A percentile compares a stretch with the other conserved stretches of the same genome.
Evolutionary conservation across 2,797 vertebrate genomes (phyloP).

Genomic region (Synanceia verrucosa): DNA sequence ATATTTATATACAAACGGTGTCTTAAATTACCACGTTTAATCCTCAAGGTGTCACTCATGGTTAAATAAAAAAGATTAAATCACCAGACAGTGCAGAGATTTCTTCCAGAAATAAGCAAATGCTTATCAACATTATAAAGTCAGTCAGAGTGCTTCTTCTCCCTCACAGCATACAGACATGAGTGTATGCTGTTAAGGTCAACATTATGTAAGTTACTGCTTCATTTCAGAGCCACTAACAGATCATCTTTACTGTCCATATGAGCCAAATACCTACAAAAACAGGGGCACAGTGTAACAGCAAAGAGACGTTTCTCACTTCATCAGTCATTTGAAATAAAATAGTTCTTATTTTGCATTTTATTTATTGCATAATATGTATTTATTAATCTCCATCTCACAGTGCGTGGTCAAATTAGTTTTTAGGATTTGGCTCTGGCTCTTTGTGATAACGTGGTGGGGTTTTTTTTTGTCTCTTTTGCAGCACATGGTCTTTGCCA

Average conservation of each 20-base stretch:
- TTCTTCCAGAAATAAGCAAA: background rate
- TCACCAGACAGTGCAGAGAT: background rate
- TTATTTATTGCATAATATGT: background rate
- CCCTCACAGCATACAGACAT: background rate
- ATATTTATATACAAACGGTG: background rate
- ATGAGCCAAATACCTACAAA: no score
- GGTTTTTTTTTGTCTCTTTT: no score
- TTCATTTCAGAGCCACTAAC: background rate
- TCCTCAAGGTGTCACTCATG: fast-evolving
- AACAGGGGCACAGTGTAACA: no score
- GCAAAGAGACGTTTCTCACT: no score
- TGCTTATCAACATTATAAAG: background rate
- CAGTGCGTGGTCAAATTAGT: background rate
- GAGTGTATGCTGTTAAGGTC: background rate
- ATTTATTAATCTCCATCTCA: no score
- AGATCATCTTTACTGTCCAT: background rate
- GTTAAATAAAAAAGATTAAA: background rate
- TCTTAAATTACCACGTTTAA: background rate
- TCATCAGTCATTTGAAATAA: background rate
- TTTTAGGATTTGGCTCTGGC: background rate
- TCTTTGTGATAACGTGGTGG: background rate
- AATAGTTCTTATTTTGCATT: background rate
- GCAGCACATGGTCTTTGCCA: slow-evolving; percentile 96
- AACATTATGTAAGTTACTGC: no score
- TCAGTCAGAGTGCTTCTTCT: background rate